Base-by-base conservation (phyloP, 2,113 vertebrate species). In the Symphodus melops region DNA sequence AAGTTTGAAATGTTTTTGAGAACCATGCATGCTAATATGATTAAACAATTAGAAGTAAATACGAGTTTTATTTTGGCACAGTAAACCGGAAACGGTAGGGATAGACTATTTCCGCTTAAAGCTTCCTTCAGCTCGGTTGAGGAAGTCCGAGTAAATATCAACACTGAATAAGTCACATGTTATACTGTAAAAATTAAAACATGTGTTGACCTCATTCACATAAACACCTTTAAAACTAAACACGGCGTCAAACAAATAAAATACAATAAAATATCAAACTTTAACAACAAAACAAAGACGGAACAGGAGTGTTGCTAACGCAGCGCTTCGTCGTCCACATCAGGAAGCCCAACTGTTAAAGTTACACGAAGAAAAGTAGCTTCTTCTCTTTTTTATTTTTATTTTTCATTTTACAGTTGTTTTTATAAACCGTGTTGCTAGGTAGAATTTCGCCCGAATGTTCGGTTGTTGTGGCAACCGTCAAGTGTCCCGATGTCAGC, bases 1-100 rank as follows among this genome's bases (percentile, higher is more conserved):
- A n/a, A n/a, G n/a, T n/a, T n/a, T n/a, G n/a, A n/a, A n/a, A n/a
- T n/a, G n/a, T n/a, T n/a, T n/a, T n/a, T n/a, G n/a, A n/a, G n/a
- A n/a, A n/a, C n/a, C n/a, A n/a, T n/a, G n/a, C n/a, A n/a, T n/a
- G n/a, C n/a, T 33, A 33, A 33, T 5, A 33, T 33, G 28, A 33
- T 33, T 33, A 14, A 14, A 14, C 11, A 44, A 44, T 5, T 16
- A 44, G 28, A 44, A 44, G 9, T 10, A 9, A 5, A 41, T 41
- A 9, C 16, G 7, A 2, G 16, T 57, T 86, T 86, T 82, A 76
- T 48, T 86, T 84, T 86, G 87, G 83, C 83, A 77, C 0, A 0
- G 0, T 0, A 14, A 13, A 66, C 36, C 46, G 74, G 83, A 83
- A 82, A 19, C 0, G 25, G 1, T 0, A 0, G 3, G 2, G 0